A percentile compares a stretch with the other conserved stretches of the same genome.
Evolutionary conservation across 2,888 invertebrate genomes (phyloP).

Genomic region (Megalurothrips usitatus): DNA sequence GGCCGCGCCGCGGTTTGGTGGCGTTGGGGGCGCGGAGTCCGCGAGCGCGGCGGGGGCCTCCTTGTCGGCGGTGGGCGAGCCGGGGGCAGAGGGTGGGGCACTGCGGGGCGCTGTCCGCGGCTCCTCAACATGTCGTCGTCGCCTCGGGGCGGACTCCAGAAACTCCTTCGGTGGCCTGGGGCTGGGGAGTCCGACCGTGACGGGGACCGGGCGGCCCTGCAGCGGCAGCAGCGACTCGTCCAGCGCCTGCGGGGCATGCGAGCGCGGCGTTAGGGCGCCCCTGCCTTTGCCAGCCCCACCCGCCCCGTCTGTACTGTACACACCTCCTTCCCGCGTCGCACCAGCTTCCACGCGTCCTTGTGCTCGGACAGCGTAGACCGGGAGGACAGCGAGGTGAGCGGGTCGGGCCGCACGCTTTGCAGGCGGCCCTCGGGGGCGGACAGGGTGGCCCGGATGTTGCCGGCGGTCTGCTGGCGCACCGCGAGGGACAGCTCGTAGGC

Average conservation of each 20-base stretch:
- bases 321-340: background rate
- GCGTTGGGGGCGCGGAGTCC: too few species aligned
- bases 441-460: background rate
- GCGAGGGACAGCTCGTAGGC: slow-evolving; percentile 17
- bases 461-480: background rate
- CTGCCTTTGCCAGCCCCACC: too few species aligned
- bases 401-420: background rate
- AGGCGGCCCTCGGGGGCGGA: background rate
- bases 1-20: background rate
- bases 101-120: too few species aligned
- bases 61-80: background rate
- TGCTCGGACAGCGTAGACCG: background rate
- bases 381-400: background rate
- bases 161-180: background rate
- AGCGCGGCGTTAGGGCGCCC: too few species aligned
- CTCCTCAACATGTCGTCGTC: too few species aligned
- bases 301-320: background rate
- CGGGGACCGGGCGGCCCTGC: background rate
- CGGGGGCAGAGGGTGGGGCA: too few species aligned
- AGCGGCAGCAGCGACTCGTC: background rate
- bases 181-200: background rate
- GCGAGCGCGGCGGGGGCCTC: background rate
- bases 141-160: too few species aligned
- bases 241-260: too few species aligned
- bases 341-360: slow-evolving; percentile 6